phyloP scores from a whole-genome alignment of 1,140 invertebrate genomes.

The Megalonaias nervosa region DNA sequence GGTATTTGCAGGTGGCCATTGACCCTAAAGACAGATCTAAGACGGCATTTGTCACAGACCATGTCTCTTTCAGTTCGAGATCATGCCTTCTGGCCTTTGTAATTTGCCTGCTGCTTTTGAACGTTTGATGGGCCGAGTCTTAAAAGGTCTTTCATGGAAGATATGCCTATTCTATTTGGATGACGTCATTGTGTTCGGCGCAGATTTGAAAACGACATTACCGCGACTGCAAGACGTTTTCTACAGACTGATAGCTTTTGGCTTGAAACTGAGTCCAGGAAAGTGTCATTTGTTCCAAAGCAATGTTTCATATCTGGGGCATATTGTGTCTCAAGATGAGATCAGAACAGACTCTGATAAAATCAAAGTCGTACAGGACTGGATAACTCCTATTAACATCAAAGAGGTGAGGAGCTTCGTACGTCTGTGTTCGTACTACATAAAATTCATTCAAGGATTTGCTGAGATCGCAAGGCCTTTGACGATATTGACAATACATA shows the following conservation, averaged over 20 bases:
- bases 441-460: constrained; percentile 61
- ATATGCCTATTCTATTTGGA: too few species aligned
- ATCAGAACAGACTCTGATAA: constrained; percentile 31
- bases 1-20: too few species aligned
- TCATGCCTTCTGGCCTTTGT: constrained; percentile 37
- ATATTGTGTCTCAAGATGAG: constrained; percentile 36
- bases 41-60: too few species aligned
- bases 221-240: constrained; percentile 19
- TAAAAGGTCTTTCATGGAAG: too few species aligned
- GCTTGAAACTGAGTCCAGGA: constrained; percentile 37
- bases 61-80: constrained; percentile 17
- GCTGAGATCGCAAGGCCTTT: constrained; percentile 63
- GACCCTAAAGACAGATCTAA: too few species aligned
- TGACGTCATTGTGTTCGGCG: background rate
- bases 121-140: too few species aligned
- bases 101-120: constrained; percentile 19
- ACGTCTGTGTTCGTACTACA: constrained; percentile 70
- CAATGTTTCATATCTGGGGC: constrained; percentile 35
- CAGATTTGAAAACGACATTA: constrained; percentile 15
- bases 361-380: constrained; percentile 25
- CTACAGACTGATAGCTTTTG: constrained; percentile 1
- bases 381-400: constrained; percentile 48
- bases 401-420: constrained; percentile 70
- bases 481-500: too few species aligned
- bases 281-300: constrained; percentile 43